Percentiles rank a stretch among this genome's conserved stretches.
phyloP scores from a whole-genome alignment of 1,140 invertebrate genomes.

The Sycobia sp. region DNA sequence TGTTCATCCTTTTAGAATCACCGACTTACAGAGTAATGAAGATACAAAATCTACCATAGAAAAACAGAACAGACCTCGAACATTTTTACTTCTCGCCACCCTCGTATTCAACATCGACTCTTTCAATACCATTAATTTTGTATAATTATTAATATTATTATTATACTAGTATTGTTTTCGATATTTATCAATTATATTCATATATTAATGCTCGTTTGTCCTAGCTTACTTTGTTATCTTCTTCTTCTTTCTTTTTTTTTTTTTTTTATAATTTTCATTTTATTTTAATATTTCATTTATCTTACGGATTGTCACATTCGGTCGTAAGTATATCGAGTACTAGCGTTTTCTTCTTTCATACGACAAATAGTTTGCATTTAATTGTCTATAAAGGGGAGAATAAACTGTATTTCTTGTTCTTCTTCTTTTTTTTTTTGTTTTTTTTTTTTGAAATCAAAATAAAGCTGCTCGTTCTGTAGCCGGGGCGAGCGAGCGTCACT shows the following conservation, averaged over 20 bases:
- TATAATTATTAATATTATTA: slow-evolving; percentile 25
- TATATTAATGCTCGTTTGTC: slow-evolving; percentile 29
- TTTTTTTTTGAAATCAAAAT: too few relatives aligned
- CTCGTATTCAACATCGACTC: slow-evolving; percentile 55
- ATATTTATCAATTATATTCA: slow-evolving; percentile 34
- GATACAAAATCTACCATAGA: slow-evolving; percentile 63
- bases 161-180: slow-evolving; percentile 34
- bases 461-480: too few relatives aligned
- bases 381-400: too few relatives aligned
- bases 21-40: slow-evolving; percentile 60
- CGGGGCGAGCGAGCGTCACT: too few relatives aligned
- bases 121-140: slow-evolving; percentile 40
- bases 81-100: slow-evolving; percentile 41
- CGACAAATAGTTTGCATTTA: too few relatives aligned
- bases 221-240: slow-evolving; percentile 33
- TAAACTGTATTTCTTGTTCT: too few relatives aligned
- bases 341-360: slow-evolving; percentile 8
- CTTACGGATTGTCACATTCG: slow-evolving; percentile 30
- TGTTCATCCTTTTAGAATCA: slow-evolving; percentile 47
- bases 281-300: slow-evolving; percentile 27
- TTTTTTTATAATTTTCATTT: too few relatives aligned
- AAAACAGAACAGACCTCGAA: slow-evolving; percentile 58
- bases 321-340: slow-evolving; percentile 25
- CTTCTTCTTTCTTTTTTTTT: too few relatives aligned
- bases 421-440: too few relatives aligned